These are phyloP conservation scores for Schizothorax lantsangensis DNA, from an alignment of 2,797 vertebrate species.

Conservation along the genomic window DNA sequence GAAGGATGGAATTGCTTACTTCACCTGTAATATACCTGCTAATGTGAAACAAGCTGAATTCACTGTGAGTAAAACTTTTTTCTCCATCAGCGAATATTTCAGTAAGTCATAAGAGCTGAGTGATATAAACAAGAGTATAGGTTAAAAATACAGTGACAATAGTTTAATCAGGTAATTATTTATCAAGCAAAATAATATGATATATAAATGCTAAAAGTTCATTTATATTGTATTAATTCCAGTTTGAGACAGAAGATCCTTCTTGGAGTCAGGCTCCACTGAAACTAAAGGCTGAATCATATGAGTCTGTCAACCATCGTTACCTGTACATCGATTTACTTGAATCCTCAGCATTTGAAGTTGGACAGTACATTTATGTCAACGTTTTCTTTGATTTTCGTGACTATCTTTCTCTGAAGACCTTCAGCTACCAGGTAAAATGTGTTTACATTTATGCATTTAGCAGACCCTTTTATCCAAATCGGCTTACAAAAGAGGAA, in stretches of 20 bases:
- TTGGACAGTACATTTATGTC: conserved; percentile 76
- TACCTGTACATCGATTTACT: conserved; percentile 89
- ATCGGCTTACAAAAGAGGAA: not conserved
- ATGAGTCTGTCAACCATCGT: conserved; percentile 85
- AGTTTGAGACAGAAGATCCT: conserved; percentile 83
- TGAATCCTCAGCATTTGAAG: conserved; percentile 67
- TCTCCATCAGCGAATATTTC: not conserved
- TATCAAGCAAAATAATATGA: not conserved
- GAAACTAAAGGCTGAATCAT: conserved; percentile 76
- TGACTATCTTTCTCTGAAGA: conserved; percentile 75
- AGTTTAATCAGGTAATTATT: not conserved
- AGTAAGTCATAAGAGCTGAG: not conserved
- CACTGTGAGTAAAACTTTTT: conserved; percentile 76
- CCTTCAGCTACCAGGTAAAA: conserved; percentile 89
- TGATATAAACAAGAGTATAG: not conserved
- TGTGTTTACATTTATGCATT: not conserved
- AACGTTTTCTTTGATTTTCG: conserved; percentile 78
- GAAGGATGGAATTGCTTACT: conserved; percentile 79
- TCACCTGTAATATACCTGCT: conserved; percentile 80
- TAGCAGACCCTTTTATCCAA: not conserved
- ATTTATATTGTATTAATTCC: conserved; percentile 41
- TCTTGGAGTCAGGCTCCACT: conserved; percentile 78
- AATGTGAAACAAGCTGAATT: conserved; percentile 68
- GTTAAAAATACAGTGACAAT: not conserved
- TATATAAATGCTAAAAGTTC: not conserved